Conservation (phyloP, 2,113 vertebrate genomes). For the Melospiza melodia region DNA sequence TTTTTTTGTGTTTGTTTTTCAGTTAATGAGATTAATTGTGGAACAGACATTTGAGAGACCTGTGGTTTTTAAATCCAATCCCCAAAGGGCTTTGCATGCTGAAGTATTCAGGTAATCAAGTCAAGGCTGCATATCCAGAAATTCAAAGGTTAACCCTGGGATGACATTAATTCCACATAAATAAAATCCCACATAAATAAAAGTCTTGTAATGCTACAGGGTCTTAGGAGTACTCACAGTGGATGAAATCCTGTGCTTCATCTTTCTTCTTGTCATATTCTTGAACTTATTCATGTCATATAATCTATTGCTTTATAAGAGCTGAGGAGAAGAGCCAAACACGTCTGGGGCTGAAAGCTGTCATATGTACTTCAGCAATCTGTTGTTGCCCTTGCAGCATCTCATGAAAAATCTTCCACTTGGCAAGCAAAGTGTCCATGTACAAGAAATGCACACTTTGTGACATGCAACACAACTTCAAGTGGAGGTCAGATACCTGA, state of each 20-base stretch:
- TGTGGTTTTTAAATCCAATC: background rate
- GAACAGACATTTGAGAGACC: slow-evolving; percentile 8
- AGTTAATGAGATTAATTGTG: background rate
- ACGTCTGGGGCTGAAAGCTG: background rate
- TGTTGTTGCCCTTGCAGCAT: background rate
- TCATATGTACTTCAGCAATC: background rate
- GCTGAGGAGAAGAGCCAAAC: slow-evolving; percentile 2
- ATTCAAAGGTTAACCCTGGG: background rate
- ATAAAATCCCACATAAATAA: slow-evolving; percentile 46
- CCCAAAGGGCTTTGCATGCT: background rate
- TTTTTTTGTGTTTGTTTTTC: background rate
- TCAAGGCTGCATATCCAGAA: background rate
- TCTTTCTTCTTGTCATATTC: background rate
- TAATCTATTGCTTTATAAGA: slow-evolving; percentile 19
- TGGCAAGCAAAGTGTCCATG: background rate
- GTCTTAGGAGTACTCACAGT: background rate
- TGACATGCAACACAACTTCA: background rate
- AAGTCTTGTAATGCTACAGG: background rate
- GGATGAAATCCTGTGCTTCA: background rate
- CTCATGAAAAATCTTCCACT: background rate
- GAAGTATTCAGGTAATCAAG: slow-evolving; percentile 3
- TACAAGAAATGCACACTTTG: slow-evolving; percentile 7
- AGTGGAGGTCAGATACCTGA: background rate
- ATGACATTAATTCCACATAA: background rate
- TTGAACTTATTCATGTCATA: background rate